phyloP scores from a whole-genome alignment of 2,888 invertebrate genomes.

The Elegia similella region DNA sequence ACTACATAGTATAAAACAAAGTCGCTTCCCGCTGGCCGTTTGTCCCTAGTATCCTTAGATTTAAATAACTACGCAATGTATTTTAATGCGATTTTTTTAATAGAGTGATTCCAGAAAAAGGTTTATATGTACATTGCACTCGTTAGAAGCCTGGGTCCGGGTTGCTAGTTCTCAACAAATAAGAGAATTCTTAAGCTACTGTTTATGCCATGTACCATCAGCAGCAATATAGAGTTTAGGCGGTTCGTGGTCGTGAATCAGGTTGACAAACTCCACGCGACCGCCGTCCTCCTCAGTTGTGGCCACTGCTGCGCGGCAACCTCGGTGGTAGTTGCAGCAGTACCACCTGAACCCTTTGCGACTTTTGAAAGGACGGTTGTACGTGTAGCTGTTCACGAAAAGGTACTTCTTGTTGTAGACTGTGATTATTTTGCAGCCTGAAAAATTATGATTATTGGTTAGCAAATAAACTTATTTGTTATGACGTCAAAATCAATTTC shows the following conservation, averaged over 20 bases:
- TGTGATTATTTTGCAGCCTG: constrained; percentile 11
- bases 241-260: not conserved
- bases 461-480: not conserved
- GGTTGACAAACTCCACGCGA: not conserved
- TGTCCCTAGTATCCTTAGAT: no score
- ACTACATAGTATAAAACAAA: no score
- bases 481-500: not conserved
- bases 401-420: constrained; percentile 13
- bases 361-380: constrained; percentile 29
- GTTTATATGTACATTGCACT: no score
- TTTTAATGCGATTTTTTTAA: not conserved
- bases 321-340: constrained; percentile 38
- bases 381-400: constrained; percentile 28
- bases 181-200: no score
- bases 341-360: constrained; percentile 32
- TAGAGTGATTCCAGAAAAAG: no score
- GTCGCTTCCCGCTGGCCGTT: no score
- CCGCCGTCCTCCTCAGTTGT: constrained; percentile 21
- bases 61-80: no score
- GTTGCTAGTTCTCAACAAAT: not conserved
- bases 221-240: constrained; percentile 1
- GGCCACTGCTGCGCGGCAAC: constrained; percentile 31
- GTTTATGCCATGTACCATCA: constrained; percentile 8
- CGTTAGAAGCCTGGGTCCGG: no score
- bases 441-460: not conserved